Percentiles rank a stretch among this genome's conserved stretches.
phyloP scores from a whole-genome alignment of 2,113 vertebrate genomes.

The Chiloscyllium plagiosum region DNA sequence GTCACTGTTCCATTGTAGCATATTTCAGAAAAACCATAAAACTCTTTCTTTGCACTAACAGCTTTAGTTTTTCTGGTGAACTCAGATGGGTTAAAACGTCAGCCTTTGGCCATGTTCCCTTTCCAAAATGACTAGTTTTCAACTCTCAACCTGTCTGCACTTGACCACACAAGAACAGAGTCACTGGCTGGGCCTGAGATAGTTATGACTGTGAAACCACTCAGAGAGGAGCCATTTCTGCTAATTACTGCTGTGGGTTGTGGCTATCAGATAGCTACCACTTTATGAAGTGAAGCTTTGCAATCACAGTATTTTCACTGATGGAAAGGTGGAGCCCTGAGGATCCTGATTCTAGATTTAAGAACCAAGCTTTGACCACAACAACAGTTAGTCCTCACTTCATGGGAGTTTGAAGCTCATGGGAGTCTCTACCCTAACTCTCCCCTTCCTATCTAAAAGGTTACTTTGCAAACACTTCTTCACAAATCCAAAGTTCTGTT shows the following conservation, averaged over 20 bases:
- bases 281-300: not conserved
- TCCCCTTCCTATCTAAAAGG: not conserved
- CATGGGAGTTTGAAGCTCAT: not conserved
- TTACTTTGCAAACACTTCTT: not conserved
- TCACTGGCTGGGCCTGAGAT: not conserved
- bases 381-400: not conserved
- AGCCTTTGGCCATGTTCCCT: not conserved
- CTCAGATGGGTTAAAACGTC: not conserved
- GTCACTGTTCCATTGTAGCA: too few relatives aligned
- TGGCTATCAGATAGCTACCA: not conserved
- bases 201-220: not conserved
- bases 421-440: not conserved
- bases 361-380: not conserved
- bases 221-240: not conserved
- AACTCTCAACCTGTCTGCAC: not conserved
- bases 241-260: not conserved
- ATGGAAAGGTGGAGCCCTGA: not conserved
- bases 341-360: not conserved
- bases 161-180: not conserved
- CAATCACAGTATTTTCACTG: not conserved
- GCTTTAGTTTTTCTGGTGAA: not conserved
- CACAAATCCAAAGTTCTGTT: not conserved
- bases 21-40: too few relatives aligned
- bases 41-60: not conserved
- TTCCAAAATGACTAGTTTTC: not conserved